Percentiles rank a stretch among this genome's conserved stretches.
phyloP scores from a whole-genome alignment of 2,888 invertebrate species.

The Orchesella flavescens region DNA sequence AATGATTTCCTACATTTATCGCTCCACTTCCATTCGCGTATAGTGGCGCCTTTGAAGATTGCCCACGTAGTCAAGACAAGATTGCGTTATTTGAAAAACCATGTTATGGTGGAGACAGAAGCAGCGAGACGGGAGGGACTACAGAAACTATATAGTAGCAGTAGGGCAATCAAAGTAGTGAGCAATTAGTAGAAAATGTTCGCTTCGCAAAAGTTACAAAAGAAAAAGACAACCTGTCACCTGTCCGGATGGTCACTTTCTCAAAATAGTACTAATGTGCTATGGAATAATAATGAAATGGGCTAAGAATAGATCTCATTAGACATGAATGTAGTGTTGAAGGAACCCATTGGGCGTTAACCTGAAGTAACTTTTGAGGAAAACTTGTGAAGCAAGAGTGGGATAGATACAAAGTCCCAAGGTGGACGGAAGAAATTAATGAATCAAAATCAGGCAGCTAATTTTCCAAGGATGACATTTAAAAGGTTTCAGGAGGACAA shows the following conservation, averaged over 20 bases:
- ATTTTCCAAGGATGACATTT: constrained; percentile 24
- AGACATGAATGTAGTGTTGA: not conserved
- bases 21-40: too few species aligned
- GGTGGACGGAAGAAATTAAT: constrained; percentile 27
- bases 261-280: too few species aligned
- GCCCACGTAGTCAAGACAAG: too few species aligned
- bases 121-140: too few species aligned
- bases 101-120: too few species aligned
- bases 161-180: too few species aligned
- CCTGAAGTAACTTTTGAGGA: not conserved
- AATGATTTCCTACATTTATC: not conserved
- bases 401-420: constrained; percentile 9
- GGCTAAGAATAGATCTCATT: too few species aligned
- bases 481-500: not conserved
- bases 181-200: not conserved
- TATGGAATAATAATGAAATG: too few species aligned
- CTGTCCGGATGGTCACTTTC: too few species aligned
- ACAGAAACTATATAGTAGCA: too few species aligned
- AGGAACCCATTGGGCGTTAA: not conserved
- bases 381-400: not conserved
- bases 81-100: too few species aligned
- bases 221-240: constrained; percentile 5
- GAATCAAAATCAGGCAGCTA: constrained; percentile 52
- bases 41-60: too few species aligned
- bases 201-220: not conserved